A percentile compares a stretch with the other conserved stretches of the same genome.
Evolutionary conservation across 2,888 invertebrate genomes (phyloP).

Genomic region (Prosopocoilus inquinatus): DNA sequence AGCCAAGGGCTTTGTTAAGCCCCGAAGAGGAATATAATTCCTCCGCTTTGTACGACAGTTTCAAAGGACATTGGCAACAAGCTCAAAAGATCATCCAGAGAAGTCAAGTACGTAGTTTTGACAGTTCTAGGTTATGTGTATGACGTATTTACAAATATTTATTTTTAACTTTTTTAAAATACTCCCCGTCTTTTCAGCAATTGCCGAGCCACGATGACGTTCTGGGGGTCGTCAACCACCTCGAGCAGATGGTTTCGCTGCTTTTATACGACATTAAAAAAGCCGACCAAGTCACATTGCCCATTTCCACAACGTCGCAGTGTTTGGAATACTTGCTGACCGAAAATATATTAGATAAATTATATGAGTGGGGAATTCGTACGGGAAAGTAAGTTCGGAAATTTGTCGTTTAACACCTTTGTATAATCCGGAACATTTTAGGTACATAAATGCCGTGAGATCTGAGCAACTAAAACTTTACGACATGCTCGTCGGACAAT

Average conservation of each 20-base stretch:
- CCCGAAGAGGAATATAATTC: conserved; percentile 60
- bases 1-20: conserved; percentile 32
- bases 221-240: conserved; percentile 83
- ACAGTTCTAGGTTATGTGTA: conserved; percentile 19
- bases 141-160: conserved; percentile 4
- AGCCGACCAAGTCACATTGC: conserved; percentile 57
- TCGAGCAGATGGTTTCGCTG: conserved; percentile 87
- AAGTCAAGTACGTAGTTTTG: conserved; percentile 58
- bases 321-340: conserved; percentile 75
- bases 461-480: conserved; percentile 86
- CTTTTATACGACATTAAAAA: conserved; percentile 73
- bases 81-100: conserved; percentile 79
- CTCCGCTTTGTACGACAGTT: conserved; percentile 88
- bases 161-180: not conserved
- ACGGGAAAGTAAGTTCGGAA: conserved; percentile 68
- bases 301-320: conserved; percentile 57
- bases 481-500: conserved; percentile 79
- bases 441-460: conserved; percentile 78
- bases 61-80: conserved; percentile 93
- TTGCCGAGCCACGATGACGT: conserved; percentile 80
- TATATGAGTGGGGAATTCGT: conserved; percentile 82
- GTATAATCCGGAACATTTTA: conserved; percentile 44
- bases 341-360: conserved; percentile 81
- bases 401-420: not conserved
- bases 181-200: conserved; percentile 47